Evolutionary conservation across 2,113 vertebrate species (phyloP), one percentile per base, ranked within the genome.

Genomic region (Sylvietta virens): DNA sequence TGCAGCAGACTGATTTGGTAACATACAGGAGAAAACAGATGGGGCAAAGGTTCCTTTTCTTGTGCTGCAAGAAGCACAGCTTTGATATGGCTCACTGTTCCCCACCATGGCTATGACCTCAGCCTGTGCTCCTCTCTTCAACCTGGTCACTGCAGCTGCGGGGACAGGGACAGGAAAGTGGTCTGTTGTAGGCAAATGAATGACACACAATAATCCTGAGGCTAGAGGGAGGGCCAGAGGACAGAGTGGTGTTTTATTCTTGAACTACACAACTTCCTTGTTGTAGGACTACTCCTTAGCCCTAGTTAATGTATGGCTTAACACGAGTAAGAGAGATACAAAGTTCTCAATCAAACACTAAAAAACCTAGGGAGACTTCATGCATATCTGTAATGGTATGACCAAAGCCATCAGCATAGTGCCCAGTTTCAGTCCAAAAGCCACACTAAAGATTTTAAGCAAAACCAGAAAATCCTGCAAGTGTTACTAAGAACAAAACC

Each of bases 281-380:
- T 14, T 27, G 7, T 20, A 71, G 24, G 39, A 35, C 9, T 23
- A 6, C n/a, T 74, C 28, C 20, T 67, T 40, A 81, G 24, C 27
- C 24, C 19, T n/a, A 48, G 31, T 19, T 89, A 42, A 80, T 4
- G 2, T 33, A 26, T 9, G 26, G 39, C 20, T 79, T 70, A 78
- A 44, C 3, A 4, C 2, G 12, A 54, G 14, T 16, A 57, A 71
- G 56, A 35, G 22, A 51, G 20, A 70, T 13, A 42, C 0, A 0
- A 80, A 40, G 5, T 37, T 66, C 61, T 78, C 56, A 45, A 27
- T 27, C 22, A 72, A 67, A 62, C 33, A 28, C 30, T 82, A 61
- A 31, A 86, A 53, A 19, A n/a, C 1, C 30, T 88, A 18, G 39
- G 33, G 15, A 35, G 26, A 37, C 35, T 50, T 82, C 30, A 56